A percentile compares a stretch with the other conserved stretches of the same genome.
Evolutionary conservation across 2,797 vertebrate genomes (phyloP).

Genomic region (Toxotes lorentzi): DNA sequence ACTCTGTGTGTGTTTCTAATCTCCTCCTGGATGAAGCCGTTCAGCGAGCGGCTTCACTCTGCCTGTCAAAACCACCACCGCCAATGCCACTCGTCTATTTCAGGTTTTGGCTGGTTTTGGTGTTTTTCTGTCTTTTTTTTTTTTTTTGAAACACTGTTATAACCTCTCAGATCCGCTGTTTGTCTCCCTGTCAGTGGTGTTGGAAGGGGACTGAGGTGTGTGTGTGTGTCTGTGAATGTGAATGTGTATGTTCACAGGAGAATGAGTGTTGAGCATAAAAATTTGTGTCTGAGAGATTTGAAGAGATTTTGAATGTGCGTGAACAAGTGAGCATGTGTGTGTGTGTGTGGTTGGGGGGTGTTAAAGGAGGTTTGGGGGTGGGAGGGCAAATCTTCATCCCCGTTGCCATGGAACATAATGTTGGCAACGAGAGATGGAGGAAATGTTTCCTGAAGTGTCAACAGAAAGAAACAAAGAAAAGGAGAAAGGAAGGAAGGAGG

Average conservation of each 20-base stretch:
- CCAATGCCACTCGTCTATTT: constrained; percentile 69
- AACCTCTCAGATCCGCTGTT: constrained; percentile 74
- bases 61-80: constrained; percentile 66
- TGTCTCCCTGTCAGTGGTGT: constrained; percentile 76
- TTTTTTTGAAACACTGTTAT: constrained; percentile 44
- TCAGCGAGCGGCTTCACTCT: constrained; percentile 65
- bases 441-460: constrained; percentile 71
- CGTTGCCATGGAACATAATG: constrained; percentile 74
- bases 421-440: constrained; percentile 64
- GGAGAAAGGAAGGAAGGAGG: background rate
- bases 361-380: constrained; percentile 34
- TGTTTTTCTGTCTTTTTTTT: constrained; percentile 47
- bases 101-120: constrained; percentile 71
- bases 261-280: constrained; percentile 34
- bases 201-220: constrained; percentile 57
- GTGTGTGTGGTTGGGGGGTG: constrained; percentile 18
- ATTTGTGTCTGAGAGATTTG: constrained; percentile 47
- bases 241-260: constrained; percentile 29
- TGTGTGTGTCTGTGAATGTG: constrained; percentile 31
- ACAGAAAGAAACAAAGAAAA: constrained; percentile 34
- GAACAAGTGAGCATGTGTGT: constrained; percentile 23
- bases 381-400: constrained; percentile 64
- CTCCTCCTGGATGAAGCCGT: constrained; percentile 77
- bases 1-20: constrained; percentile 78
- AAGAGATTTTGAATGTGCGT: constrained; percentile 35